Base-by-base conservation (phyloP, 2,113 vertebrate species). In the Melanerpes aurifrons region DNA sequence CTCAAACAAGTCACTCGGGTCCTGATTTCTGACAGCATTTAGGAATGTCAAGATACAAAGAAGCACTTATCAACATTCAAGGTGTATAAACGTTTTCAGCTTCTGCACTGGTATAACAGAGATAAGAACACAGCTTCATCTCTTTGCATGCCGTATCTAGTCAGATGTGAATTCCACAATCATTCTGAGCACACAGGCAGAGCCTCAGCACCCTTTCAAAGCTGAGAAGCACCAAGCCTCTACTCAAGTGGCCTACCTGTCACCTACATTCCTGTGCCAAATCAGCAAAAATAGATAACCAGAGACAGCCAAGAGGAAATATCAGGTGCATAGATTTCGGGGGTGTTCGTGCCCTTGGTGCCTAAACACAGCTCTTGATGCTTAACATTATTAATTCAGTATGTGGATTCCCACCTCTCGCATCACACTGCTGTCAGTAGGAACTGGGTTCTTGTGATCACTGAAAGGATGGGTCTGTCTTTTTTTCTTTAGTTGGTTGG, bases 51-150 rank as follows among this genome's bases (percentile, higher is more conserved):
- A 31, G 10, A 61, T n/a, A 73, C 17, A 43, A 31, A 58, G 50
- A 21, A 82, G 35, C 6, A 6, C 10, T 66, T 58, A 26, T 3
- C 32, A 35, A 28, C 15, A 24, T 25, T 25, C 50, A 12, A 82
- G 9, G 14, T 8, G 2, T 28, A 15, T 9, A 35, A 7, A 37
- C 0, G 0, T 54, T 82, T 77, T 73, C 72, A 77, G 35, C 12
- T 35, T 68, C 28, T 4, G 2, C 12, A 25, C 3, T 6, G 12
- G 26, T 28, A 15, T 9, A 47, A 6, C 5, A 77, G 45, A 71
- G 25, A 24, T 10, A 66, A 89, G 78, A 77, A 35, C 14, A 57
- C 54, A 31, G 58, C 50, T 75, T n/a, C n/a, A 24, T 5, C 26
- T 32, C 12, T 84, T 22, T 28, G 12, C 21, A 6, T 35, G 3